Base-by-base conservation (phyloP, 1,140 invertebrate species). In the Plutomurus gul region DNA sequence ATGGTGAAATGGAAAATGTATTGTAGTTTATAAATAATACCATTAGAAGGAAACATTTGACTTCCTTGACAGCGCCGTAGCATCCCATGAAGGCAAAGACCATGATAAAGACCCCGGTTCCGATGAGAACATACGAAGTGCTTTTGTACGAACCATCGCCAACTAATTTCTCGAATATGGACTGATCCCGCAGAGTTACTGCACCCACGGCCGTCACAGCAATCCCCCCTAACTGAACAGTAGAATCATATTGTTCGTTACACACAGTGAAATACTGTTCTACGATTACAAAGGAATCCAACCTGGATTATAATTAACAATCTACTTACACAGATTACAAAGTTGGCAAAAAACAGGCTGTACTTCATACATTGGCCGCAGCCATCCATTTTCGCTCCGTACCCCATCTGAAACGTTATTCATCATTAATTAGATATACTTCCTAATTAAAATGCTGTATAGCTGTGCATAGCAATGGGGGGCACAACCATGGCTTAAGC, bases 1-100 rank as follows among this genome's bases (percentile, higher is more conserved):
- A 1, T 3, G 10, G 22, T 33, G 20, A 75, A 60, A 7, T 60
- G 25, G 11, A 81, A 75, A 49, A 20, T 56, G 11, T 22, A 11
- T 60, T 60, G 25, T 25, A 18, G n/a, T 47, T 16, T 18, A 18
- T 47, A 6, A 36, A 30, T 51, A 86, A 89, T 87, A 96, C 94
- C 86, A 92, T 94, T 49, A 96, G 88, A 7, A 96, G 89, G 90
- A 96, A 91, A 86, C 94, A 96, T 86, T 95, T 94, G 75, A 96
- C 91, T 89, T 96, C 95, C 82, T 92, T 93, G 16, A 93, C 90
- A 5, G 95, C 94, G 18, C 95, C 95, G 65, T 94, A 88, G 86
- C 94, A 96, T 33, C 95, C 95, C 78, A 96, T 89, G 85, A 95
- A 92, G 4, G 94, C 92, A 27, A 96, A 90, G 40, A 96, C 84